phyloP scores from a whole-genome alignment of 2,888 invertebrate genomes.

The Clusia tigrina region DNA sequence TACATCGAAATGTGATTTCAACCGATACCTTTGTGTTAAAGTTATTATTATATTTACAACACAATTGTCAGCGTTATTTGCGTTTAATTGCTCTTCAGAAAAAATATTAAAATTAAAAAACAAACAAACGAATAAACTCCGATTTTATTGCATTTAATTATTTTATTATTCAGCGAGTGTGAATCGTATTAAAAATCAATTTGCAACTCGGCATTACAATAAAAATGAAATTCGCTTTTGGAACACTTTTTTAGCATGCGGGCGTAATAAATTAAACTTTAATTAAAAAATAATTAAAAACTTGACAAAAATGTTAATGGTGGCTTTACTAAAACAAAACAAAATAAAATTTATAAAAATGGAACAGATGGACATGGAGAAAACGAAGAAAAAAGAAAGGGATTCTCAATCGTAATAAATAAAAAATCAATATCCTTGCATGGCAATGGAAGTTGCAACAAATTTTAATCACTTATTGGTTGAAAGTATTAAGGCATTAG shows the following conservation, averaged over 20 bases:
- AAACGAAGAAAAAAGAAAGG: not conserved
- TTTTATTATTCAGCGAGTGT: conserved; percentile 3
- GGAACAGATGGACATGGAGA: not conserved
- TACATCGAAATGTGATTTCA: too few relatives aligned
- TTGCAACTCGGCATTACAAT: conserved; percentile 14
- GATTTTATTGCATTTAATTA: conserved; percentile 3
- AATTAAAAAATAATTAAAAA: conserved; percentile 33
- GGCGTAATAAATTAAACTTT: conserved; percentile 27
- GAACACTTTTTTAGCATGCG: not conserved
- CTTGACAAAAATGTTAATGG: not conserved
- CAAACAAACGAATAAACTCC: too few relatives aligned
- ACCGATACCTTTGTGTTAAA: too few relatives aligned
- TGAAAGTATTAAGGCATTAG: too few relatives aligned
- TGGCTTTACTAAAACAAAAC: not conserved
- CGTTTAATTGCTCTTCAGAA: too few relatives aligned
- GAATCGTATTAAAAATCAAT: conserved; percentile 29
- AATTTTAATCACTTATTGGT: not conserved
- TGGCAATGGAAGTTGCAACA: not conserved
- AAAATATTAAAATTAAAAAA: too few relatives aligned
- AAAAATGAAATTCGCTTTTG: not conserved
- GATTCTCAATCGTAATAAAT: not conserved
- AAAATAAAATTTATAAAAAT: not conserved
- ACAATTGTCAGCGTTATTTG: too few relatives aligned
- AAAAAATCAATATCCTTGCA: too few relatives aligned
- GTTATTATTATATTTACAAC: too few relatives aligned